Conservation (phyloP, 2,797 vertebrate species). For the Amniataba percoides region DNA sequence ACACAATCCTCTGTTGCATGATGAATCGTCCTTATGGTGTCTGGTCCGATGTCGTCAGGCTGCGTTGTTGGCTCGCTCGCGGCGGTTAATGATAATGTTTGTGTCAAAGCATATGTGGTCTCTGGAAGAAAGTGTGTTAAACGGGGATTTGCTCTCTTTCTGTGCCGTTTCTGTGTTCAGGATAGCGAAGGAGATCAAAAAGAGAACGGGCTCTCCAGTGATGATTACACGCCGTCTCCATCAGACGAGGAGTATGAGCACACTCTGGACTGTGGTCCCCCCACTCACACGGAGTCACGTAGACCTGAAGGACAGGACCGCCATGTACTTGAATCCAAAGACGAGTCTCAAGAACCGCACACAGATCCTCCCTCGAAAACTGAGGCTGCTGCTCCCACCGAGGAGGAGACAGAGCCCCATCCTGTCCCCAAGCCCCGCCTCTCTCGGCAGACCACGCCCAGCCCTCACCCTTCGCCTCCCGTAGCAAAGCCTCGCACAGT, state of each 20-base stretch:
- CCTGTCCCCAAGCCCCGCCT: constrained; percentile 79
- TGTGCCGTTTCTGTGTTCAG: constrained; percentile 39
- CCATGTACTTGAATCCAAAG: constrained; percentile 21
- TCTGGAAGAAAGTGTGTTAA: constrained; percentile 7
- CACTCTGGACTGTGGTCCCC: constrained; percentile 57
- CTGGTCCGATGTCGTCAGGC: constrained; percentile 18
- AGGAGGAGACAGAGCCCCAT: constrained; percentile 21
- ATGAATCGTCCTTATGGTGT: constrained; percentile 23
- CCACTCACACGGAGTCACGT: background rate
- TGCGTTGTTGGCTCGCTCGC: background rate
- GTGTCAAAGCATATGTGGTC: background rate
- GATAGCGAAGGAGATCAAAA: background rate
- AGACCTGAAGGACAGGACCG: constrained; percentile 30
- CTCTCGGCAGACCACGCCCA: constrained; percentile 51
- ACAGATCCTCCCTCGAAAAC: constrained; percentile 16
- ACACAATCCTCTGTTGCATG: constrained; percentile 46
- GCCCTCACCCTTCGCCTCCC: constrained; percentile 60
- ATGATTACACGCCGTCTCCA: constrained; percentile 65
- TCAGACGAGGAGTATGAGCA: constrained; percentile 73
- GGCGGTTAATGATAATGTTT: constrained; percentile 1
- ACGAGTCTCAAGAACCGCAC: constrained; percentile 20
- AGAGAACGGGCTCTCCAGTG: constrained; percentile 61
- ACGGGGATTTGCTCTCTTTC: background rate
- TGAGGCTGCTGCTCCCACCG: background rate
- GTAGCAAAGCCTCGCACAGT: constrained; percentile 81